These are phyloP conservation scores for Aproaerema taeniolella DNA, from an alignment of 2,888 invertebrate species.

Conservation along the genomic window DNA sequence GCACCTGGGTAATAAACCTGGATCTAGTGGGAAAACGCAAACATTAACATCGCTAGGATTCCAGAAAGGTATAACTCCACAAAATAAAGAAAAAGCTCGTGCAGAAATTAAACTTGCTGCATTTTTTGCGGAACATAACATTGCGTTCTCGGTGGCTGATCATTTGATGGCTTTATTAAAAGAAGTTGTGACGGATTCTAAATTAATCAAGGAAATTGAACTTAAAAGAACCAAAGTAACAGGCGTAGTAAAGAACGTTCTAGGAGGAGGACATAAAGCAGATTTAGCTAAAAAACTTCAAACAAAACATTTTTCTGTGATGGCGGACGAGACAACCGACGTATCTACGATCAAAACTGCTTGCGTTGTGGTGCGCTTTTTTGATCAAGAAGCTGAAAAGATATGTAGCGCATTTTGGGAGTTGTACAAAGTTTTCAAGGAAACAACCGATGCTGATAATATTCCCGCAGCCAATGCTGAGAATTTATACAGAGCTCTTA, in stretches of 20 bases:
- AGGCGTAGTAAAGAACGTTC: conserved; percentile 25
- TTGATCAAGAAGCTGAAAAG: conserved; percentile 19
- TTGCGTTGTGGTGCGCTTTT: conserved; percentile 26
- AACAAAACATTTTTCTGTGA: conserved; percentile 23
- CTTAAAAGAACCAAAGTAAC: too few relatives aligned
- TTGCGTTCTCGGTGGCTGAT: too few relatives aligned
- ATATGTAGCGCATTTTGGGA: conserved; percentile 20
- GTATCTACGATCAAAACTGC: conserved; percentile 26
- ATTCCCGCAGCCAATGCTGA: conserved; percentile 12
- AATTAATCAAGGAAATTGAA: too few relatives aligned
- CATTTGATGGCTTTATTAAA: too few relatives aligned
- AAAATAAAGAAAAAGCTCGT: too few relatives aligned
- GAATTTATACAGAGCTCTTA: conserved; percentile 13
- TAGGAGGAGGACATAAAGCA: conserved; percentile 25
- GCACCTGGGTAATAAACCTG: too few relatives aligned
- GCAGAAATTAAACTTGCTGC: too few relatives aligned
- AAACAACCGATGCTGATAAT: conserved; percentile 3
- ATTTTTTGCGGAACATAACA: too few relatives aligned
- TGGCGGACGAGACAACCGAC: conserved; percentile 32
- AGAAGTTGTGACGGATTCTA: too few relatives aligned
- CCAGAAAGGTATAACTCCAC: too few relatives aligned
- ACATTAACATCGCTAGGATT: too few relatives aligned
- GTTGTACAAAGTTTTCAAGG: conserved; percentile 18
- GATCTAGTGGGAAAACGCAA: too few relatives aligned
- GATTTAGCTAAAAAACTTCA: conserved; percentile 22